Evolutionary conservation across 92 coral and sea anemone genomes (phyloP).

Genomic region (Phymanthus crucifer): DNA sequence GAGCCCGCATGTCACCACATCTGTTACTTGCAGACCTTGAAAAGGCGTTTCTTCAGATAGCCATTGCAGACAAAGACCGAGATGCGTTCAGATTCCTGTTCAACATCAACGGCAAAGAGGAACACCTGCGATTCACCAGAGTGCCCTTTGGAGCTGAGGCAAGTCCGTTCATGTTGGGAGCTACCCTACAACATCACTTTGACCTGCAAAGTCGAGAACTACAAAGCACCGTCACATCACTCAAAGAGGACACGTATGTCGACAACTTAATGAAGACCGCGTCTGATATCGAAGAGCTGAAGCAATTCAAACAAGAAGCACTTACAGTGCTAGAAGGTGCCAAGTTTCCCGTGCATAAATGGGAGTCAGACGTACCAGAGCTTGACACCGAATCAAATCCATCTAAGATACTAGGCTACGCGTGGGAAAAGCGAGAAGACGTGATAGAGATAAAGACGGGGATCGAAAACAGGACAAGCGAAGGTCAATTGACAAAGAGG

Average conservation of each 20-base stretch:
- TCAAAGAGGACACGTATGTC: constrained; percentile 48
- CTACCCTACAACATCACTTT: constrained; percentile 40
- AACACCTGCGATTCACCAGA: constrained; percentile 60
- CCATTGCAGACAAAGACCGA: constrained; percentile 41
- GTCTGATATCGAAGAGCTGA: constrained; percentile 11
- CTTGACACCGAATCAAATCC: constrained; percentile 33
- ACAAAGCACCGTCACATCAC: constrained; percentile 2
- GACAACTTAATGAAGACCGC: constrained; percentile 50
- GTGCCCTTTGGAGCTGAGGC: constrained; percentile 63
- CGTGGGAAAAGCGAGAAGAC: constrained; percentile 49
- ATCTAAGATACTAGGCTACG: constrained; percentile 54
- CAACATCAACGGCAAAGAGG: constrained; percentile 37
- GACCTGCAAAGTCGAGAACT: constrained; percentile 28
- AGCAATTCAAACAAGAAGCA: constrained; percentile 41
- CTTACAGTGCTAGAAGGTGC: constrained; percentile 47
- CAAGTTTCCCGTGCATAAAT: constrained; percentile 56
- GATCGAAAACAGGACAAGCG: not conserved
- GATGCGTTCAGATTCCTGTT: constrained; percentile 61
- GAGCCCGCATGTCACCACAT: constrained; percentile 53
- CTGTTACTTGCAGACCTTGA: constrained; percentile 52
- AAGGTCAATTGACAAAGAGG: constrained; percentile 44
- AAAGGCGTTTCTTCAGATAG: constrained; percentile 62
- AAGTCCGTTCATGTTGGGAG: constrained; percentile 52
- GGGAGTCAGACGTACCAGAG: constrained; percentile 48
- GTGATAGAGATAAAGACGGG: constrained; percentile 34